Evolutionary conservation across 2,113 vertebrate species (phyloP).

Genomic region (Coracopsis vasa): DNA sequence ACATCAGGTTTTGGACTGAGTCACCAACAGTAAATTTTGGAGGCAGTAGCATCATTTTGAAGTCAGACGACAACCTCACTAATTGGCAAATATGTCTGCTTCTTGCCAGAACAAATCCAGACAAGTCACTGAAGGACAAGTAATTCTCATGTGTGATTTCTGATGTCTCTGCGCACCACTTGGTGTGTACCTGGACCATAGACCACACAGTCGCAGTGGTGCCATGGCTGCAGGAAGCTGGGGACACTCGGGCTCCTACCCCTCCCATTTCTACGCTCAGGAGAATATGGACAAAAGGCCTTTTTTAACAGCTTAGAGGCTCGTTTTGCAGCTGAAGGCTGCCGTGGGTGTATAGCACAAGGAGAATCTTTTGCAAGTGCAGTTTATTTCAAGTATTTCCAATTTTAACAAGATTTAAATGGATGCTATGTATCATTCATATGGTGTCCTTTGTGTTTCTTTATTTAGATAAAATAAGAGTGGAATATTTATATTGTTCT

Average conservation of each 20-base stretch:
- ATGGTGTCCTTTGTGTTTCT: background rate
- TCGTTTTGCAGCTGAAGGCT: background rate
- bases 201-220: rapidly evolving
- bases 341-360: rapidly evolving
- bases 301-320: background rate
- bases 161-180: background rate
- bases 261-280: background rate
- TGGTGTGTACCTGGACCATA: rapidly evolving
- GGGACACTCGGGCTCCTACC: background rate
- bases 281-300: rapidly evolving
- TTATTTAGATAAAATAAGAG: background rate
- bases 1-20: background rate
- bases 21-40: background rate
- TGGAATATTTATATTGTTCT: background rate
- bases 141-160: background rate
- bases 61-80: background rate
- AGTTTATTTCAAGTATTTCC: background rate
- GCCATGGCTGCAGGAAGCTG: background rate
- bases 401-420: background rate
- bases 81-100: background rate
- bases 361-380: background rate
- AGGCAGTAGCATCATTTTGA: background rate
- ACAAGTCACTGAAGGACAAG: background rate
- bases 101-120: background rate
- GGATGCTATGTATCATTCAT: background rate